A percentile compares a stretch with the other conserved stretches of the same genome.
Conservation (phyloP, 2,113 vertebrate species). For the Solea solea region DNA sequence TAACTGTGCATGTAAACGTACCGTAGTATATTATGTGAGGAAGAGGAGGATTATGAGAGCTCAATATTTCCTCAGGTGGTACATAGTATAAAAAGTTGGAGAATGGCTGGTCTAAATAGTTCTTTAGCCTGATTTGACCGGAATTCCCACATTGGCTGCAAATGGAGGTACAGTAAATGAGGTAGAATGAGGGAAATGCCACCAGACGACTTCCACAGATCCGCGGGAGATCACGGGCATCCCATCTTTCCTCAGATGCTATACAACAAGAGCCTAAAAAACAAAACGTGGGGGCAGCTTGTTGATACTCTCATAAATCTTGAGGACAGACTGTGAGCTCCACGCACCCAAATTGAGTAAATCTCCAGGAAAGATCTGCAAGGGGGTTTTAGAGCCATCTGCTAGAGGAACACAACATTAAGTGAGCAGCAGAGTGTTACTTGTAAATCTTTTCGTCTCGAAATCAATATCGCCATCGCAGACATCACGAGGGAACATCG, state of each 20-base stretch:
- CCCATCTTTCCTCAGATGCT: conserved; percentile 1
- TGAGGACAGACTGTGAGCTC: conserved; percentile 5
- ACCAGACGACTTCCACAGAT: not conserved
- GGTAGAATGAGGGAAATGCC: too few relatives aligned
- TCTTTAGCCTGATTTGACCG: not conserved
- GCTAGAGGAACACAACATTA: conserved; percentile 5
- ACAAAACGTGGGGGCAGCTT: conserved; percentile 8
- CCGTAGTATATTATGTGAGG: too few relatives aligned
- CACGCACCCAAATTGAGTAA: conserved; percentile 13
- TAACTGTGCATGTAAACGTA: too few relatives aligned
- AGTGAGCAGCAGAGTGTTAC: conserved; percentile 17
- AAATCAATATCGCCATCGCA: conserved; percentile 31
- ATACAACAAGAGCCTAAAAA: conserved; percentile 7
- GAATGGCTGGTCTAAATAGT: too few relatives aligned
- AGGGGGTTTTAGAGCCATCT: conserved; percentile 2
- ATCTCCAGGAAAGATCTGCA: conserved; percentile 30
- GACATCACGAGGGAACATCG: conserved; percentile 12
- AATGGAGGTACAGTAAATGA: not conserved
- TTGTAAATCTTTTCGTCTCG: conserved; percentile 27
- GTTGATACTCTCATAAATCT: conserved; percentile 43
- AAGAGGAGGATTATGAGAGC: too few relatives aligned
- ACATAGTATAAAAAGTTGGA: too few relatives aligned
- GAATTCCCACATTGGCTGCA: not conserved
- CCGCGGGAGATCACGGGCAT: conserved; percentile 16
- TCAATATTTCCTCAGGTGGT: too few relatives aligned